Evolutionary conservation across 1,140 invertebrate genomes (phyloP), one percentile per base, ranked within the genome.

Genomic region (Neomicropteryx cornuta): DNA sequence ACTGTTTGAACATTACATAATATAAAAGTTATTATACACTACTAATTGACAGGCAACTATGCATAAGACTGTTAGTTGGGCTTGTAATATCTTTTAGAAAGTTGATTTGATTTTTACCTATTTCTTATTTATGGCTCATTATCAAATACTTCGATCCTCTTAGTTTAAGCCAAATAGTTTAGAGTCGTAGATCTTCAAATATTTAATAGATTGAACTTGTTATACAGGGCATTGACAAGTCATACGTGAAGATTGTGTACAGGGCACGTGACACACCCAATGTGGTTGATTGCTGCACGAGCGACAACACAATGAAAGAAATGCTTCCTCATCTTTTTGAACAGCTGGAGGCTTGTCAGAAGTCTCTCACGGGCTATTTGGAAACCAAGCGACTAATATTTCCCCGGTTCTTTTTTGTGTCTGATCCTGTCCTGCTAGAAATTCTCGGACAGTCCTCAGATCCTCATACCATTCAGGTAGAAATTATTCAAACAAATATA

Each of bases 331-430:
- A 87, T 72, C 64, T 92, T 17, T 64, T 84, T 36, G 86, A 91
- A 49, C 87, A 94, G 64, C 61, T 94, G 31, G 88, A 93, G 61
- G 73, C 84, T 0, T 92, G 87, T 60, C 87, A 92, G 58, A 92
- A 92, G 62, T 91, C 87, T 13, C 71, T 93, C 18, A 87, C 84
- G 49, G 87, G 86, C 60, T 87, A 87, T 57, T 65, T 87, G 56
- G 86, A 89, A 63, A 83, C 81, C 2, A 90, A 89, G 54, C 67
- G 87, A 33, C 72, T 82, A 36, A 66, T 84, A 44, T 91, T 91
- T 61, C 87, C 87, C 24, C 70, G 87, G 47, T 93, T 93, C 56
- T 93, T 89, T 68, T 93, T 93, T 50, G 82, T 92, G 34, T 93
- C 88, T 1, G 87, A 93, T 72, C 87, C 87, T 2, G 83, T 82